Evolutionary conservation across 2,888 invertebrate species (phyloP), one percentile per base, ranked within the genome.

Genomic region (Gnatocerus cornutus): DNA sequence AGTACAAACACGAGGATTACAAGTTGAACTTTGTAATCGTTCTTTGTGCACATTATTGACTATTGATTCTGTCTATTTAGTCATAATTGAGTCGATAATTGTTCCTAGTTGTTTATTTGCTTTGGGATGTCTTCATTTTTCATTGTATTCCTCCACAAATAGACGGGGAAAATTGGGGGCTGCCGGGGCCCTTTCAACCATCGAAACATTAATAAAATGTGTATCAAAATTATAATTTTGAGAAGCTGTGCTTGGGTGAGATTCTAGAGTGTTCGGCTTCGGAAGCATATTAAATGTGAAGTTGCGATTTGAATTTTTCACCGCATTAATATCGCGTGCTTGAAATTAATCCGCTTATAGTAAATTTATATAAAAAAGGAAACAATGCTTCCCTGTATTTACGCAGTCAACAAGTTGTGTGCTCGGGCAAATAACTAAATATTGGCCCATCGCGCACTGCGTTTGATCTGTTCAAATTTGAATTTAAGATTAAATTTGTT

Each of bases 381-480:
- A 83, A 84, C 83, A 84, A 84, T 83, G 80, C 81, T 78, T 78
- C 76, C 80, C 78, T 75, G 81, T 84, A 84, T 84, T 84, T 84
- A 84, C 83, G 83, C 79, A 84, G 84, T 84, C 84, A 84, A 84
- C 84, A 84, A 83, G 82, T 83, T 84, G 84, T 84, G 82, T 84
- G 82, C 82, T 79, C 83, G 82, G 81, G 84, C 83, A 84, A 85
- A 85, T 84, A 85, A 83, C 84, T 84, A 85, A 85, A 85, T 85
- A 85, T 85, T 84, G 84, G 85, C 80, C 84, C 83, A 82, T 83
- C 83, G 82, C 83, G 79, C 77, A 80, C 75, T 79, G 78, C 83
- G 83, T 84, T 84, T 84, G 84, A 85, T 84, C 85, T 84, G 84
- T 84, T 83, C 85, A 85, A 85, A 85, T 85, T 85, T 85, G 84